Evolutionary conservation across 2,113 vertebrate genomes (phyloP), one percentile per base, ranked within the genome.

Genomic region (Potamarius usumacintae): DNA sequence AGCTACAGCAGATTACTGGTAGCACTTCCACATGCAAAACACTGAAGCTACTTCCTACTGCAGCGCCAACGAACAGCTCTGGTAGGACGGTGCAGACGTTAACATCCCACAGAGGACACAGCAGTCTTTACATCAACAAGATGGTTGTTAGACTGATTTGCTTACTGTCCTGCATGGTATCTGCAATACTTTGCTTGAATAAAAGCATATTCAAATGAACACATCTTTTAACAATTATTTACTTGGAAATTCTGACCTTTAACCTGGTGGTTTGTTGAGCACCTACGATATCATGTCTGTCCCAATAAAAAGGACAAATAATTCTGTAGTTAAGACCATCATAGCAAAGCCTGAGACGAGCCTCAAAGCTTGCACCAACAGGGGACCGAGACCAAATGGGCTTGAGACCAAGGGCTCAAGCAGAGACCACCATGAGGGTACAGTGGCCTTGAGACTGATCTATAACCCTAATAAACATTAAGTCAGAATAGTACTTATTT

Each of bases 21-120:
- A 52, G 1, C n/a, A 74, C n/a, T 50, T 82, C 76, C 42, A 80
- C 80, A 89, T 88, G 90, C 84, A 90, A 89, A 89, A 50, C 15
- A 65, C 58, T 14, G 55, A 14, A 17, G 30, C 84, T 53, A 4
- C 65, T 90, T 91, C 87, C 89, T 72, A 78, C 67, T 62, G 22
- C 74, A 63, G 78, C 27, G 81, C 81, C 71, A 77, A 90, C 63
- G 57, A 82, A 12, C 80, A 83, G 74, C 65, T 10, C 57, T 20
- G 55, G 17, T 27, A 5, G 2, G 67, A n/a, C 18, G 2, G 0
- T 4, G 14, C 34, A 52, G 22, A 14, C 8, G 7, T 30, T 53
- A 86, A 27, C 25, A 42, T n/a, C 50, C 53, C 27, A 69, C 62
- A 57, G 11, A 48, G 48, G 42, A 53, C 86, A 72, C 55, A 15